Evolutionary conservation across 2,888 invertebrate species (phyloP).

Genomic region (Emmelina monodactyla): DNA sequence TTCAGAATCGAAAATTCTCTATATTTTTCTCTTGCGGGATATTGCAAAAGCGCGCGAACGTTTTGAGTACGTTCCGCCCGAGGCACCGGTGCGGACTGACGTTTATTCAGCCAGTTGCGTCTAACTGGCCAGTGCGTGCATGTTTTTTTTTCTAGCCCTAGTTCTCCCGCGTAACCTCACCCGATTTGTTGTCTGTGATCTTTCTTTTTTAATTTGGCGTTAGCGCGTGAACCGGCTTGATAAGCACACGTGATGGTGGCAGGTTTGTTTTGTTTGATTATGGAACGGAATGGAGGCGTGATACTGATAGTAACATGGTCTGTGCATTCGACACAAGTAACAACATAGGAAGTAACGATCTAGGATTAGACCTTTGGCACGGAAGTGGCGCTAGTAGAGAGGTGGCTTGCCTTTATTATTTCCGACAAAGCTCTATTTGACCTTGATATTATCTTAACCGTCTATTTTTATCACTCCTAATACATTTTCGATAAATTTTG

Average conservation of each 20-base stretch:
- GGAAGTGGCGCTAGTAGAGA: neutral
- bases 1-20: neutral
- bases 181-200: conserved; percentile 29
- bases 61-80: conserved; percentile 23
- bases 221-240: conserved; percentile 27
- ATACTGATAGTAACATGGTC: neutral
- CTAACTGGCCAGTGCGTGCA: conserved; percentile 16
- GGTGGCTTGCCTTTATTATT: neutral
- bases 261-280: conserved; percentile 24
- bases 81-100: conserved; percentile 35
- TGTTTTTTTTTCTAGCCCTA: conserved; percentile 22
- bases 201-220: conserved; percentile 30
- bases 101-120: conserved; percentile 9
- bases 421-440: no score
- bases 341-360: no score
- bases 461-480: no score
- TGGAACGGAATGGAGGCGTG: neutral
- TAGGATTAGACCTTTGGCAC: neutral
- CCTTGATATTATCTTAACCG: no score
- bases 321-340: no score
- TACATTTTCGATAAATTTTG: no score
- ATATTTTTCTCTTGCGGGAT: conserved; percentile 22
- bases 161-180: conserved; percentile 19
- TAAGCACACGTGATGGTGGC: conserved; percentile 27
- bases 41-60: conserved; percentile 24